Percentiles rank a stretch among this genome's conserved stretches.
Conservation (phyloP, 2,888 invertebrate genomes). For the Dioctria linearis region DNA sequence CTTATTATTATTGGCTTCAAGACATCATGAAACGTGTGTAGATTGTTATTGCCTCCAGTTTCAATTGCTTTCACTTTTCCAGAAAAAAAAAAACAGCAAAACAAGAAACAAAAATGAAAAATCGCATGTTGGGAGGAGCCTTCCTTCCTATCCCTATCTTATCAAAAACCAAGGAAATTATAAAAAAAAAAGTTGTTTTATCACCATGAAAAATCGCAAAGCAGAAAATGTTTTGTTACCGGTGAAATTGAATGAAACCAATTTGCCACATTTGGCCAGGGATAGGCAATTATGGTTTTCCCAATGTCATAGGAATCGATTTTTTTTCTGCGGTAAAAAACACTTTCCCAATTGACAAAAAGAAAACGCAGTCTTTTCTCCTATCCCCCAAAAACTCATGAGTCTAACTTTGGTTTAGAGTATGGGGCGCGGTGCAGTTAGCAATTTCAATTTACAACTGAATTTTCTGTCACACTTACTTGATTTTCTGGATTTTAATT, state of each 20-base stretch:
- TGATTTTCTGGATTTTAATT: not conserved
- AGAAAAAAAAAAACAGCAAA: too few relatives aligned
- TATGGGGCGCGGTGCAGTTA: not conserved
- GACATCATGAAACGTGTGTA: too few relatives aligned
- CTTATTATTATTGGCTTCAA: too few relatives aligned
- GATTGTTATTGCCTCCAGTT: too few relatives aligned
- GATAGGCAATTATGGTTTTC: not conserved
- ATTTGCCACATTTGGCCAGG: not conserved
- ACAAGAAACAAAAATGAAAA: too few relatives aligned
- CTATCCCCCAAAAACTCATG: not conserved
- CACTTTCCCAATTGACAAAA: constrained; percentile 5
- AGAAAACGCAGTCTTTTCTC: not conserved
- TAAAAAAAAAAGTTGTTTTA: not conserved
- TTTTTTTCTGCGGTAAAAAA: constrained; percentile 25
- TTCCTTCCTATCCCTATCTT: not conserved
- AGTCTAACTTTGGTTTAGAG: too few relatives aligned
- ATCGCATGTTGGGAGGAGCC: not conserved
- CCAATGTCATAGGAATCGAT: constrained; percentile 38
- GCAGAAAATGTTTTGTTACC: not conserved
- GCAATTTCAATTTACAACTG: not conserved
- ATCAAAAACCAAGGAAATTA: not conserved
- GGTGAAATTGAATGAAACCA: not conserved
- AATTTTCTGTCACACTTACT: constrained; percentile 19
- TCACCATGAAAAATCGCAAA: not conserved
- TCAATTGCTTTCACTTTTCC: too few relatives aligned